A percentile compares a stretch with the other conserved stretches of the same genome.
phyloP scores from a whole-genome alignment of 2,888 invertebrate species.

The Drosophila conformis region DNA sequence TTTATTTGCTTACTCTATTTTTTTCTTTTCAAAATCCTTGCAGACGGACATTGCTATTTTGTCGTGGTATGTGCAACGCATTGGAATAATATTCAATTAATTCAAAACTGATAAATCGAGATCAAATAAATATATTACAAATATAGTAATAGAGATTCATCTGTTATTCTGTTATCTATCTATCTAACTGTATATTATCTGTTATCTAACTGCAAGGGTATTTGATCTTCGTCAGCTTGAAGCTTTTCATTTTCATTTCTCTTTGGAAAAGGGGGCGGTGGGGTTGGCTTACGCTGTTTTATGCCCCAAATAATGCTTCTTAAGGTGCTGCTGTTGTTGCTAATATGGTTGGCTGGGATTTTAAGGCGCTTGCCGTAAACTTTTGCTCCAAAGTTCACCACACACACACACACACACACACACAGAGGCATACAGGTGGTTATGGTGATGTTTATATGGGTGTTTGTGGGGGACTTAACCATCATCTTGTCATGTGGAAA shows the following conservation, averaged over 20 bases:
- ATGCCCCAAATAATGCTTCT: conserved; percentile 62
- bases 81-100: too few species aligned
- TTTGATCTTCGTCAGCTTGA: not conserved
- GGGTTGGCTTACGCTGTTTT: conserved; percentile 44
- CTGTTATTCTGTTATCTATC: not conserved
- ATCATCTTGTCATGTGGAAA: conserved; percentile 60
- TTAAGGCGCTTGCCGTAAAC: conserved; percentile 60
- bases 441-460: conserved; percentile 41
- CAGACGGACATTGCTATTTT: conserved; percentile 1
- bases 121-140: too few species aligned
- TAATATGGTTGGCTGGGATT: conserved; percentile 50
- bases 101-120: not conserved
- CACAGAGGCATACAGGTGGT: conserved; percentile 32
- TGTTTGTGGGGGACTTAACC: conserved; percentile 44
- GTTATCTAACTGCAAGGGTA: not conserved
- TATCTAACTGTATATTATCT: not conserved
- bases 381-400: conserved; percentile 45
- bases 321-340: conserved; percentile 49
- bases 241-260: conserved; percentile 10
- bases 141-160: not conserved
- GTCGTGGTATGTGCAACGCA: not conserved
- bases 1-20: conserved; percentile 11
- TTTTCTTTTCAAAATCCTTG: conserved; percentile 1
- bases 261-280: not conserved
- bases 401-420: conserved; percentile 5